Evolutionary conservation across 2,797 vertebrate genomes (phyloP).

Genomic region (Distichodus sexfasciatus): DNA sequence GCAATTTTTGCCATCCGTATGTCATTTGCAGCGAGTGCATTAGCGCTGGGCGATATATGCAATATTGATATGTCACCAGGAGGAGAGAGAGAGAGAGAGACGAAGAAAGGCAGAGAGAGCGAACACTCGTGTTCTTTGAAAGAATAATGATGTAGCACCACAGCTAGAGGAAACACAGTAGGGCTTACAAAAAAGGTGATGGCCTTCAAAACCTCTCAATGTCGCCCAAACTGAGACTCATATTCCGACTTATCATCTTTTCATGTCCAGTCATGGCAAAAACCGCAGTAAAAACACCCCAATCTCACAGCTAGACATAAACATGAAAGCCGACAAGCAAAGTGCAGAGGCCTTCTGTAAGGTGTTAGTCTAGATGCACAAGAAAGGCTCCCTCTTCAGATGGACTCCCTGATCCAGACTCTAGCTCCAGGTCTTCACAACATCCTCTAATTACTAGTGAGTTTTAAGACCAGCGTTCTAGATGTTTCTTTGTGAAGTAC

Average conservation of each 20-base stretch:
- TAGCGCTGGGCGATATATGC: neutral
- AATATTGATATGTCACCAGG: neutral
- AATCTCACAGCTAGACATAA: no score
- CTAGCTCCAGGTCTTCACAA: no score
- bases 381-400: no score
- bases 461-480: no score
- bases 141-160: conserved; percentile 16
- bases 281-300: no score
- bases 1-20: neutral
- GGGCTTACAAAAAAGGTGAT: conserved; percentile 28
- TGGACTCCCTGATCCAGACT: no score
- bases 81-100: neutral
- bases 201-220: conserved; percentile 11
- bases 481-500: no score
- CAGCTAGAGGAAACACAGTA: neutral
- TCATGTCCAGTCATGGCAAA: conserved; percentile 1
- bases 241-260: neutral
- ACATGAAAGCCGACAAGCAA: no score
- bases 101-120: neutral
- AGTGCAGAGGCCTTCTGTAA: no score
- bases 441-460: no score
- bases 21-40: neutral
- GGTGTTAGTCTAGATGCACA: no score
- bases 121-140: conserved; percentile 1
- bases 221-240: neutral